Evolutionary conservation across 1,140 invertebrate genomes (phyloP).

Genomic region (Bombus soroeensis): DNA sequence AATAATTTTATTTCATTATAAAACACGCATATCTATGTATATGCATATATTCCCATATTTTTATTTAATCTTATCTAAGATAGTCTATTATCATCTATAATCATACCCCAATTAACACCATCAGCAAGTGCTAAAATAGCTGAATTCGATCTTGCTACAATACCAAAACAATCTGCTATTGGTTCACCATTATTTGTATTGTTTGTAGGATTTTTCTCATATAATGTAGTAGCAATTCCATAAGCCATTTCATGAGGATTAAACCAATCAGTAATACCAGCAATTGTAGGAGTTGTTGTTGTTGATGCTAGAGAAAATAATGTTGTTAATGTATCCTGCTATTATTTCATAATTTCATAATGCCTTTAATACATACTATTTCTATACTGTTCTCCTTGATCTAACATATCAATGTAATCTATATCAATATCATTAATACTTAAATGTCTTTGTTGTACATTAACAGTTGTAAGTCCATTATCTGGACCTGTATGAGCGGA

Average conservation of each 20-base stretch:
- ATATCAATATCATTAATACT: constrained; percentile 88
- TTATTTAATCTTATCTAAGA: not conserved
- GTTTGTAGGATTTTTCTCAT: constrained; percentile 91
- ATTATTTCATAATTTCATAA: constrained; percentile 88
- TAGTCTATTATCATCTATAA: not conserved
- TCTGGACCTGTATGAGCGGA: constrained; percentile 90
- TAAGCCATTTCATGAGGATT: constrained; percentile 86
- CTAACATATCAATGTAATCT: constrained; percentile 89
- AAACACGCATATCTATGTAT: not conserved
- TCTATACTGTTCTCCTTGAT: constrained; percentile 83
- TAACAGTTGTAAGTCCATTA: constrained; percentile 89
- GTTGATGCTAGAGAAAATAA: constrained; percentile 43
- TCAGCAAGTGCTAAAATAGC: constrained; percentile 93
- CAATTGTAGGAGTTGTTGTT: constrained; percentile 79
- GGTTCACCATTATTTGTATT: constrained; percentile 91
- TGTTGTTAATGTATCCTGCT: not conserved
- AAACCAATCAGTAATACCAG: constrained; percentile 88
- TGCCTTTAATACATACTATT: constrained; percentile 78
- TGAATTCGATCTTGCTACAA: constrained; percentile 91
- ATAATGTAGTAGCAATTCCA: constrained; percentile 89
- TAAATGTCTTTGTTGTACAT: constrained; percentile 86
- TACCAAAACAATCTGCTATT: constrained; percentile 95
- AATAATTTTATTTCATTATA: constrained; percentile 34
- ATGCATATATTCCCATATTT: not conserved
- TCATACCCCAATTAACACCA: constrained; percentile 96